phyloP scores from a whole-genome alignment of 2,113 vertebrate species.

The Apteryx mantelli region DNA sequence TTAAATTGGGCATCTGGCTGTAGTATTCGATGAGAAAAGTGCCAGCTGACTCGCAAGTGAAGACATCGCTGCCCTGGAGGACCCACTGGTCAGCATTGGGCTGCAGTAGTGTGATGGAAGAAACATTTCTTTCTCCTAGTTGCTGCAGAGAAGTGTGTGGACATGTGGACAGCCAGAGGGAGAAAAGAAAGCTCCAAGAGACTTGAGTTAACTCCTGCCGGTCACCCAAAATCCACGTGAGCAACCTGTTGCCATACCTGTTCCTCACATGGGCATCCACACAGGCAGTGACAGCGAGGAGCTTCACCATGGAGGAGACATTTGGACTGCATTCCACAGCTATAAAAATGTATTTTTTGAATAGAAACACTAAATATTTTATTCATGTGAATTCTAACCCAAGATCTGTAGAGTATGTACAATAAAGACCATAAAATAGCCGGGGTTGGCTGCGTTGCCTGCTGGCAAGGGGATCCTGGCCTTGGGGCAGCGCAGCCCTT shows the following conservation, averaged over 20 bases:
- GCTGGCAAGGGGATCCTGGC: fast-evolving
- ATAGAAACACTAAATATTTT: background rate
- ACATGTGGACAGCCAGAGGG: background rate
- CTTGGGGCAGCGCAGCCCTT: background rate
- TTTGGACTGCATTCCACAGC: background rate
- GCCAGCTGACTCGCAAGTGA: background rate
- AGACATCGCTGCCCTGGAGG: background rate
- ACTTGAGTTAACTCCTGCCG: fast-evolving
- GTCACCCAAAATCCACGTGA: background rate
- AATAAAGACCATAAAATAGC: background rate
- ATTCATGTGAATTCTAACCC: background rate
- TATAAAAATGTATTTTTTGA: background rate
- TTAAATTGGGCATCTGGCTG: background rate
- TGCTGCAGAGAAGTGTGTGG: fast-evolving
- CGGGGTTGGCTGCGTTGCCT: fast-evolving
- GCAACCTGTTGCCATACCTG: background rate
- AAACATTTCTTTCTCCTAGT: fast-evolving
- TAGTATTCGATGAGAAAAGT: background rate
- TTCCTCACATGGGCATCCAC: background rate
- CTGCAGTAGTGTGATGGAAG: background rate
- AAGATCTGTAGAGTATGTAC: background rate
- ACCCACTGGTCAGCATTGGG: background rate
- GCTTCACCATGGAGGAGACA: background rate
- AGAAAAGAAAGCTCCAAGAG: background rate
- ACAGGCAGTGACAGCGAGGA: background rate